These are phyloP conservation scores for Chloebia gouldiae DNA, from an alignment of 2,113 vertebrate genomes.

Conservation along the genomic window DNA sequence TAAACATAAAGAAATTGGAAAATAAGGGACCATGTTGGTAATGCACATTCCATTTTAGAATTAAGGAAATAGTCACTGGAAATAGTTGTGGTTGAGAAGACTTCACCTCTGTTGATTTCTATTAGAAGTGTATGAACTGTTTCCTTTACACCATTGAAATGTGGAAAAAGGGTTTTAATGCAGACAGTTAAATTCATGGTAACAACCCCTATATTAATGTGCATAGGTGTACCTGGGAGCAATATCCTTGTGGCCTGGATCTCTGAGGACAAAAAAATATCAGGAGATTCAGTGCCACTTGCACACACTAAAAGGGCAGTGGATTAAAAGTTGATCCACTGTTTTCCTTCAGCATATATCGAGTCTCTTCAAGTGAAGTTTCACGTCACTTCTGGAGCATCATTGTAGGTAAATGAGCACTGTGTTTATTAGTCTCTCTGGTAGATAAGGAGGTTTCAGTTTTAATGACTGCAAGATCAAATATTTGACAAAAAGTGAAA, in stretches of 20 bases:
- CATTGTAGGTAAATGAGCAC: background rate
- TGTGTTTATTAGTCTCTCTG: slow-evolving; percentile 56
- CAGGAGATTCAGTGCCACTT: background rate
- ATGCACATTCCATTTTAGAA: background rate
- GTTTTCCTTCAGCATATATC: background rate
- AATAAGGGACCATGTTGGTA: background rate
- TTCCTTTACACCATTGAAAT: background rate
- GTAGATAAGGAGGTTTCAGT: slow-evolving; percentile 66
- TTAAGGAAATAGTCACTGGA: background rate
- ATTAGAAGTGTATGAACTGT: background rate
- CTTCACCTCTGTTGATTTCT: background rate
- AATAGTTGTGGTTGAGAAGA: background rate
- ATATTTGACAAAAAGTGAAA: slow-evolving; percentile 70
- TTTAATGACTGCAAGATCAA: slow-evolving; percentile 59
- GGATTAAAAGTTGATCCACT: background rate
- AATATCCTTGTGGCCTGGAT: background rate
- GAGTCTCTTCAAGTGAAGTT: background rate
- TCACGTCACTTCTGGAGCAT: slow-evolving; percentile 62
- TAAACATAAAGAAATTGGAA: background rate
- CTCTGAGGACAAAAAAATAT: background rate
- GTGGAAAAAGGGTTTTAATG: background rate
- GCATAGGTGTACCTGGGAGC: background rate
- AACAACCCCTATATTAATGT: background rate
- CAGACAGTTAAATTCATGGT: background rate
- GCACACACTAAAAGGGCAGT: background rate